phyloP scores from a whole-genome alignment of 2,797 vertebrate genomes.

The Melanotaenia maccullochi region DNA sequence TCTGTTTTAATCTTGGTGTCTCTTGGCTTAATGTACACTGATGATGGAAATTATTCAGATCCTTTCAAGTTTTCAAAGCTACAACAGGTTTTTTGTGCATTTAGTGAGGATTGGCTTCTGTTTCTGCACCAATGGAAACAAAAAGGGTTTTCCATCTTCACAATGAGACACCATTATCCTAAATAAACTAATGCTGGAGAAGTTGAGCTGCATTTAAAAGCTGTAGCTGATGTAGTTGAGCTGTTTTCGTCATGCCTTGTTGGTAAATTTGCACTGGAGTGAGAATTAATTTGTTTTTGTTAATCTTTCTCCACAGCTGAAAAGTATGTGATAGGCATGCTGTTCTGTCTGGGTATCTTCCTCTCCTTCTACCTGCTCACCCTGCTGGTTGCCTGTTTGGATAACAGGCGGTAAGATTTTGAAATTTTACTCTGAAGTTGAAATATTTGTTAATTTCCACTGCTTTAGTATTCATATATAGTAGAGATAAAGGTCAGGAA shows the following conservation, averaged over 20 bases:
- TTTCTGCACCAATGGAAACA: background rate
- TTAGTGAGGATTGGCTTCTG: background rate
- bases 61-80: background rate
- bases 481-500: background rate
- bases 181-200: background rate
- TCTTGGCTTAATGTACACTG: background rate
- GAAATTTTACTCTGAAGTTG: background rate
- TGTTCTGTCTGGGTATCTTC: slow-evolving; percentile 96
- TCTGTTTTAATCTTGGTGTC: background rate
- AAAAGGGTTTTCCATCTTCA: background rate
- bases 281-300: background rate
- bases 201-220: background rate
- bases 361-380: slow-evolving; percentile 94
- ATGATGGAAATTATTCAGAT: background rate
- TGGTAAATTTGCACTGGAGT: background rate
- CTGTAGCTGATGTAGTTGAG: background rate
- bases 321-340: slow-evolving; percentile 90
- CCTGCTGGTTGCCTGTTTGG: slow-evolving; percentile 89
- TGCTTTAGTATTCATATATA: background rate
- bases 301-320: slow-evolving; percentile 78
- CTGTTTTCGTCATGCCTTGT: background rate
- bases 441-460: background rate
- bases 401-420: slow-evolving; percentile 88
- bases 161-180: background rate
- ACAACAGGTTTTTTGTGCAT: background rate